Conservation (phyloP, 2,888 invertebrate species). For the Argyresthia goedartella region DNA sequence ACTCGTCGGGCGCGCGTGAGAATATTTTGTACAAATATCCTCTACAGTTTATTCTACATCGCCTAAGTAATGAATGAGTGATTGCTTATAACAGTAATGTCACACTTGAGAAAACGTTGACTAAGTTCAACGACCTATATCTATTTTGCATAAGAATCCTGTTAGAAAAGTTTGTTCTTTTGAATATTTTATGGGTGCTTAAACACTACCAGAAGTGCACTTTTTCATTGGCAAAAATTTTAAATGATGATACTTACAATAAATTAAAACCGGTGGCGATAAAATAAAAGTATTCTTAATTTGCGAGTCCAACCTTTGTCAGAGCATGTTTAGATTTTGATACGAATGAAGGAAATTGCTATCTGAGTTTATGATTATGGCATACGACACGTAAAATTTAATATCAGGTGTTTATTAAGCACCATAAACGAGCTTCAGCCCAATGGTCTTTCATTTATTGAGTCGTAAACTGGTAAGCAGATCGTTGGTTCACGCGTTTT, state of each 20-base stretch:
- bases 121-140: conserved; percentile 38
- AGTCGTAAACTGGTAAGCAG: conserved; percentile 27
- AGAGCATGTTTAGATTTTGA: too few species aligned
- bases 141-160: conserved; percentile 45
- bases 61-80: conserved; percentile 54
- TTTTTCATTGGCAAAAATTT: not conserved
- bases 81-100: conserved; percentile 54
- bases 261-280: not conserved
- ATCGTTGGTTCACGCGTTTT: not conserved
- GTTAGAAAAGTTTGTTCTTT: conserved; percentile 13
- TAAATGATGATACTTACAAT: too few species aligned
- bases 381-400: conserved; percentile 9
- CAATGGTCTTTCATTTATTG: conserved; percentile 24
- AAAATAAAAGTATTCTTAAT: not conserved
- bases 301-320: too few species aligned
- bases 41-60: conserved; percentile 49
- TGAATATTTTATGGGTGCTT: not conserved
- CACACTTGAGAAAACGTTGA: conserved; percentile 46
- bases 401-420: conserved; percentile 39
- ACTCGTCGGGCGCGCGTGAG: conserved; percentile 54
- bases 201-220: not conserved
- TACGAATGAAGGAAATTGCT: not conserved
- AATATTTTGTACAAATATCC: conserved; percentile 63
- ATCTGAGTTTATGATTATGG: conserved; percentile 5
- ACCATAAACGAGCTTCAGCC: conserved; percentile 28